Percentiles rank a stretch among this genome's conserved stretches.
phyloP scores from a whole-genome alignment of 2,113 vertebrate genomes.

The Mellivora capensis region DNA sequence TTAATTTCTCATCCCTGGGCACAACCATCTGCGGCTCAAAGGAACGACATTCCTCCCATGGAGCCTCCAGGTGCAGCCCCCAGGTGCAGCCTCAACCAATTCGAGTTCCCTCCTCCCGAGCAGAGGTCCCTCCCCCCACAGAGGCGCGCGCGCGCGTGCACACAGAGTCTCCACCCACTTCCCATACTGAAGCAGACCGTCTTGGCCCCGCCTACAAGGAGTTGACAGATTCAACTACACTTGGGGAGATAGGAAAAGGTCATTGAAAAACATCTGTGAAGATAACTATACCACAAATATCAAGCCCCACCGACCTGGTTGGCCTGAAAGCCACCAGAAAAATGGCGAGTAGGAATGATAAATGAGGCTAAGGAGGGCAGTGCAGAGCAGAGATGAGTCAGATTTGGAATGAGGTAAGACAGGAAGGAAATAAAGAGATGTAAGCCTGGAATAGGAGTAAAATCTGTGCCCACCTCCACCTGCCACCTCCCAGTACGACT shows the following conservation, averaged over 20 bases:
- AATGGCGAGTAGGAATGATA: background rate
- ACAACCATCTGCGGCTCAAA: background rate
- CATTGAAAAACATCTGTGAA: background rate
- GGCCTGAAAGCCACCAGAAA: background rate
- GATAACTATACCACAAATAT: background rate
- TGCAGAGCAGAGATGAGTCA: background rate
- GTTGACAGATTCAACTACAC: background rate
- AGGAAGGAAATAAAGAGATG: background rate
- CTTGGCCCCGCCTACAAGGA: conserved; percentile 15
- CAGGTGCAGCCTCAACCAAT: background rate
- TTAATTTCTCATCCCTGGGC: background rate
- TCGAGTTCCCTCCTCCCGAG: background rate
- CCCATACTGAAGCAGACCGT: background rate
- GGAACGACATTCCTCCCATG: background rate
- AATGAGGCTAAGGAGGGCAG: background rate
- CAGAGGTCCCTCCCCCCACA: background rate
- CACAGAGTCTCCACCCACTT: background rate
- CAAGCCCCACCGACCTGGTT: background rate
- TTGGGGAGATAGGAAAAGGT: background rate
- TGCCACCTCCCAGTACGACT: background rate
- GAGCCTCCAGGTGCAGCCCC: background rate
- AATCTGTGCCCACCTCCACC: background rate
- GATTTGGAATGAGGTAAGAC: background rate
- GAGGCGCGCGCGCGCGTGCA: background rate
- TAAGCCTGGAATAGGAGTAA: too few species aligned